phyloP scores from a whole-genome alignment of 2,797 vertebrate genomes.

The Stomatorhinus walkeri region DNA sequence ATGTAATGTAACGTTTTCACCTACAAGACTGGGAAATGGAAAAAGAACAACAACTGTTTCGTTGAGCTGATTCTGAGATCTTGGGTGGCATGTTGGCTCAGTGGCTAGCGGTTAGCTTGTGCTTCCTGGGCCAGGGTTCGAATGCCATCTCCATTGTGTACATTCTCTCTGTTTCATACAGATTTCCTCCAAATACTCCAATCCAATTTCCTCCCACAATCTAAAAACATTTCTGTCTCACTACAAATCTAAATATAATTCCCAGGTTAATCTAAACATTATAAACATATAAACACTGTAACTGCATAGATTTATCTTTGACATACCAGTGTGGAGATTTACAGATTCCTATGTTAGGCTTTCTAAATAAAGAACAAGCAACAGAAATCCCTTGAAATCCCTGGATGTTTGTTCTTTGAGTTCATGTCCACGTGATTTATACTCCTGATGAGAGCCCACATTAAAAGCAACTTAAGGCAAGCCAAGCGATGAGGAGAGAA shows the following conservation, averaged over 20 bases:
- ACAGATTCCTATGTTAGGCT: neutral
- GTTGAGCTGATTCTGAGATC: neutral
- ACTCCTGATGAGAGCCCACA: constrained; percentile 25
- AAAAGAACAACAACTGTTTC: neutral
- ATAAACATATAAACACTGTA: neutral
- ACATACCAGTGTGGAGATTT: neutral
- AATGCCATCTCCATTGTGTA: neutral
- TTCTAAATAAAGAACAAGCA: neutral
- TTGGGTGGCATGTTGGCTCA: neutral
- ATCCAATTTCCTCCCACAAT: neutral
- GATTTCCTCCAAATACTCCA: neutral
- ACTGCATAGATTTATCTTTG: neutral
- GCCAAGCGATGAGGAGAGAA: constrained; percentile 35
- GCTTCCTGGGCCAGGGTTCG: neutral
- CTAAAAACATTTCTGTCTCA: neutral
- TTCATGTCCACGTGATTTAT: constrained; percentile 25
- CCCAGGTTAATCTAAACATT: neutral
- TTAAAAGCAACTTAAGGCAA: constrained; percentile 28
- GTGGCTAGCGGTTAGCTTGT: neutral
- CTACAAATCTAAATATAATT: neutral
- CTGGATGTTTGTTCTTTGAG: constrained; percentile 6
- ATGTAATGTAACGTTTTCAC: neutral
- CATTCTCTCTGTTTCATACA: neutral
- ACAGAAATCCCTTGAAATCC: neutral
- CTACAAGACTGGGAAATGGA: neutral